Base-by-base conservation (phyloP, 2,797 vertebrate species). In the Phalloptychus januarius region DNA sequence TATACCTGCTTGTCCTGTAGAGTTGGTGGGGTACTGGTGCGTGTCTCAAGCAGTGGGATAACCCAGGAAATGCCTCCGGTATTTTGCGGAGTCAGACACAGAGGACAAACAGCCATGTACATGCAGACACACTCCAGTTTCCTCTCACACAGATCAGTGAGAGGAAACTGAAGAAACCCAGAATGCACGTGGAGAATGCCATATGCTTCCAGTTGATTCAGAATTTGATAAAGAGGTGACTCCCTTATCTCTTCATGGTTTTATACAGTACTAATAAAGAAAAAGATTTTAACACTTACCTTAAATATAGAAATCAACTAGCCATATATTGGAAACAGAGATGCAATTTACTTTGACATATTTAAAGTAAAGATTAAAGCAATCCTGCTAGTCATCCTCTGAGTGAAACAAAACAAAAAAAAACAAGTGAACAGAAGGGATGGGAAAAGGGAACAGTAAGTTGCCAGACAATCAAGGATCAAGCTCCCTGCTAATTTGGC, bases 401-500 rank as follows among this genome's bases (percentile, higher is more conserved):
- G n/a, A 56, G 38, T n/a, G 13, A 44, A 69, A 69, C 36, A 23
- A 42, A n/a, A 25, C 11, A 25, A 25, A 28, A 45, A 38, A 67
- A 40, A 12, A 23, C 44, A 15, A 18, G 42, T 46, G n/a, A 31
- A 71, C 42, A 71, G n/a, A 71, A 71, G 44, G 42, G 11, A 31
- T 46, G 15, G 69, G 28, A 45, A 71, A 71, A 45, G 13, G 42
- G 25, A 71, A 71, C 10, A 71, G n/a, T 44, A 46, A 46, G 25
- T 71, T n/a, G n/a, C 36, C n/a, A 46, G 42, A 45, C 42, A 71
- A 71, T 46, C 42, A 71, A 70, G 67, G 40, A 70, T 42, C 67
- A 44, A 71, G 44, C 42, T 45, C 69, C 44, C 42, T 71, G 69
- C 44, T 71, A 46, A 45, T 46, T 46, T 46, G 42, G 44, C 69